Evolutionary conservation across 2,888 invertebrate species (phyloP), one percentile per base, ranked within the genome.

Genomic region (Eurois occulta): DNA sequence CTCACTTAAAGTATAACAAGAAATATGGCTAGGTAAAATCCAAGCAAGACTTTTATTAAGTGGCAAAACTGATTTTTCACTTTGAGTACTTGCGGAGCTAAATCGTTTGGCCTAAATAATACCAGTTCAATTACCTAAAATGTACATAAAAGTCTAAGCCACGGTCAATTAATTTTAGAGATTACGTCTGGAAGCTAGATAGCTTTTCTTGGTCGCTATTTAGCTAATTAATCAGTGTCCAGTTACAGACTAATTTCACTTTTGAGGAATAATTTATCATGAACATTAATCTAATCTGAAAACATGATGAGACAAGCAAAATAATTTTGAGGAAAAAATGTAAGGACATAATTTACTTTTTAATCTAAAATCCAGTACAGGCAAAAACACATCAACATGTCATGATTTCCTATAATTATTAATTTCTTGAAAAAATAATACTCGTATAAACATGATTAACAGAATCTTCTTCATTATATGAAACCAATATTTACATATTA

Each of bases 181-280:
- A 78, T 72, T 67, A 70, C 35, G 72, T 46, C 24, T 55, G 38
- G 13, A 65, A 67, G n/a, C 67, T 72, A 46, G 64, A 32, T 68
- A 69, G 67, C 58, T 74, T 72, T 75, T 69, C 38, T 76, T 62
- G 24, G 67, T 35, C 16, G 48, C 32, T 58, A 72, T 77, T 75
- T 60, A 62, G 46, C 24, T 64, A 75, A 87, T 86, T 81, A 65
- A 86, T 87, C 85, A 87, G 24, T 74, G 85, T 85, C 78, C 32
- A 66, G 72, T 32, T 28, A 58, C 13, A 73, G 32, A 64, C 55
- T 76, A 62, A 82, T 82, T 76, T 81, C 7, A 43, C 66, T 58
- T 66, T 76, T 83, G 71, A 55, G 48, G 73, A 75, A 46, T 35
- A 41, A 75, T 87, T 80, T 65, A 64, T 86, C 70, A 67, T 64